phyloP scores from a whole-genome alignment of 1,140 invertebrate species.

The Calephelis virginiensis region DNA sequence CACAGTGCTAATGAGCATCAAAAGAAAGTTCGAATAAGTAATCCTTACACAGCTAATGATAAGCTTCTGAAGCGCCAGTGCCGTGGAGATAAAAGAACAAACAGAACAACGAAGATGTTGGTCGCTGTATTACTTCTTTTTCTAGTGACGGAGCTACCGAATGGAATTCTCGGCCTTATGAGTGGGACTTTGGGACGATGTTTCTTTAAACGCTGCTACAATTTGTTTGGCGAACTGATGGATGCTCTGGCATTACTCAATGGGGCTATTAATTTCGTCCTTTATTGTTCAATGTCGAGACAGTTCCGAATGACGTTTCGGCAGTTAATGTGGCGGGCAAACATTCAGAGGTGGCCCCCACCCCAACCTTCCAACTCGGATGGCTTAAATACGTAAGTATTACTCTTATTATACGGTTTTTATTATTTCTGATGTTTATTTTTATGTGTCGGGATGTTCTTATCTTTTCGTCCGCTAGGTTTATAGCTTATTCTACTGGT shows the following conservation, averaged over 20 bases:
- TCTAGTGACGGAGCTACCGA: slow-evolving; percentile 91
- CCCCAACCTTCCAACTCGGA: slow-evolving; percentile 59
- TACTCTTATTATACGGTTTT: background rate
- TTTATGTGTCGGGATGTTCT: no score
- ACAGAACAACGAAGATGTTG: slow-evolving; percentile 94
- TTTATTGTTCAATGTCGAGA: slow-evolving; percentile 96
- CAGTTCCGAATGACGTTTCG: slow-evolving; percentile 94
- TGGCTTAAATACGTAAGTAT: slow-evolving; percentile 61
- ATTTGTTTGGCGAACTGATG: slow-evolving; percentile 92
- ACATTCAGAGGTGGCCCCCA: slow-evolving; percentile 63
- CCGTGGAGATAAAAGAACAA: slow-evolving; percentile 80
- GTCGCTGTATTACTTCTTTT: slow-evolving; percentile 92
- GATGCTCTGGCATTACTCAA: slow-evolving; percentile 95
- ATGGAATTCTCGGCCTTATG: slow-evolving; percentile 86
- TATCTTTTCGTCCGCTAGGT: no score
- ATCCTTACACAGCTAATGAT: slow-evolving; percentile 51
- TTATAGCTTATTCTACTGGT: no score
- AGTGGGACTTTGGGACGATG: slow-evolving; percentile 85
- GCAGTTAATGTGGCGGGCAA: slow-evolving; percentile 83
- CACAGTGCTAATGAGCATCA: slow-evolving; percentile 68
- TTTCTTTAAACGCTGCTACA: slow-evolving; percentile 87
- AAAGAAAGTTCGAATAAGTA: slow-evolving; percentile 60
- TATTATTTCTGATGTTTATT: no score
- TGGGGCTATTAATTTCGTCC: slow-evolving; percentile 94
- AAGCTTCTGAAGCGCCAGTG: slow-evolving; percentile 83